phyloP scores from a whole-genome alignment of 2,797 vertebrate genomes.

The Neomorphus geoffroyi region DNA sequence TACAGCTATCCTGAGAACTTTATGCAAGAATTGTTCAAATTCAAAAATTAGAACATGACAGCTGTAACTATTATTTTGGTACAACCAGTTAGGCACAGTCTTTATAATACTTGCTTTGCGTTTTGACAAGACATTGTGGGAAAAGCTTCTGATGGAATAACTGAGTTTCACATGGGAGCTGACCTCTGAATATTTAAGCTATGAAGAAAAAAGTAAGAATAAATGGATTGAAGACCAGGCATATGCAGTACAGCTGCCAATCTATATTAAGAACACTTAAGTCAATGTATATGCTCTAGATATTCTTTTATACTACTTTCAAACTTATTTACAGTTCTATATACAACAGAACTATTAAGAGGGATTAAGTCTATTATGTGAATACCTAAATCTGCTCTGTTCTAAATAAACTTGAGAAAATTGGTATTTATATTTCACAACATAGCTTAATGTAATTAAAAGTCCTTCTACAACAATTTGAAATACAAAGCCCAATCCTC shows the following conservation, averaged over 20 bases:
- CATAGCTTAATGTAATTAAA: not conserved
- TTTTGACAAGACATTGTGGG: not conserved
- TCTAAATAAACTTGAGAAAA: not conserved
- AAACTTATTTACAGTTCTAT: not conserved
- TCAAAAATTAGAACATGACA: not conserved
- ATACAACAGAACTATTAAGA: not conserved
- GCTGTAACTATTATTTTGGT: not conserved
- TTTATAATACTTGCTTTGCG: not conserved
- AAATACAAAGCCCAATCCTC: not conserved
- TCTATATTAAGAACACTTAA: not conserved
- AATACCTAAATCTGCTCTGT: not conserved
- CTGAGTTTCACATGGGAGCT: not conserved
- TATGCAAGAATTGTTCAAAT: not conserved
- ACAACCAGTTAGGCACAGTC: not conserved
- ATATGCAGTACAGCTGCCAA: not conserved
- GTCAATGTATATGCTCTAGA: not conserved
- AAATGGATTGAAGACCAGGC: not conserved
- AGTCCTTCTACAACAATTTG: not conserved
- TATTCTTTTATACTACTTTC: not conserved
- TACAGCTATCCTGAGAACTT: not conserved
- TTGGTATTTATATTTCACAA: not conserved
- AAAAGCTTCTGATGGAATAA: slow-evolving; percentile 22
- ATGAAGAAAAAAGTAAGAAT: not conserved
- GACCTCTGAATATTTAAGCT: slow-evolving; percentile 12
- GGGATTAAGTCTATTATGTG: not conserved